phyloP scores from a whole-genome alignment of 2,888 invertebrate genomes.

The Parthenolecanium corni region DNA sequence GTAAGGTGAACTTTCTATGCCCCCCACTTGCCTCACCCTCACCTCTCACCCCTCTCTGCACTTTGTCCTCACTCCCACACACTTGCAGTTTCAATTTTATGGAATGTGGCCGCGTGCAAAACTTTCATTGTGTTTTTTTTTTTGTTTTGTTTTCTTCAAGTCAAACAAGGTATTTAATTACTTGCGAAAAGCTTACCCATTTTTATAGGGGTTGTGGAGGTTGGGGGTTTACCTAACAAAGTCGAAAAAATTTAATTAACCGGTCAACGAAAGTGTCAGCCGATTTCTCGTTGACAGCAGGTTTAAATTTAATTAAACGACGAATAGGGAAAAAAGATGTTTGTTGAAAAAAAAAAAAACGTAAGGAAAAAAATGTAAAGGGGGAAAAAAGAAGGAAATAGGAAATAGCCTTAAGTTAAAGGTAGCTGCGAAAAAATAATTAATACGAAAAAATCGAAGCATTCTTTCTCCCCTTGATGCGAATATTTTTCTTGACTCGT shows the following conservation, averaged over 20 bases:
- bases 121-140: background rate
- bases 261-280: constrained; percentile 1
- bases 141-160: background rate
- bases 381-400: no score
- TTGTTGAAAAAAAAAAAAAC: no score
- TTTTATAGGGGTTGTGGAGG: background rate
- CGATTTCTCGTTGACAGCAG: constrained; percentile 3
- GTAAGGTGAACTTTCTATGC: constrained; percentile 12
- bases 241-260: constrained; percentile 13
- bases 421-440: no score
- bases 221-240: background rate
- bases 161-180: constrained; percentile 25
- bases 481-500: no score
- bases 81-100: no score
- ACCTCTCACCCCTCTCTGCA: background rate
- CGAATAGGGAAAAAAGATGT: no score
- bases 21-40: background rate
- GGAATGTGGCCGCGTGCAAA: background rate
- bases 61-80: no score
- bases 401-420: no score
- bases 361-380: no score
- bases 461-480: no score
- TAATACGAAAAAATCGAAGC: no score
- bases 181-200: background rate
- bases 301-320: constrained; percentile 12